Evolutionary conservation across 2,888 invertebrate species (phyloP).

Genomic region (Dione juno): DNA sequence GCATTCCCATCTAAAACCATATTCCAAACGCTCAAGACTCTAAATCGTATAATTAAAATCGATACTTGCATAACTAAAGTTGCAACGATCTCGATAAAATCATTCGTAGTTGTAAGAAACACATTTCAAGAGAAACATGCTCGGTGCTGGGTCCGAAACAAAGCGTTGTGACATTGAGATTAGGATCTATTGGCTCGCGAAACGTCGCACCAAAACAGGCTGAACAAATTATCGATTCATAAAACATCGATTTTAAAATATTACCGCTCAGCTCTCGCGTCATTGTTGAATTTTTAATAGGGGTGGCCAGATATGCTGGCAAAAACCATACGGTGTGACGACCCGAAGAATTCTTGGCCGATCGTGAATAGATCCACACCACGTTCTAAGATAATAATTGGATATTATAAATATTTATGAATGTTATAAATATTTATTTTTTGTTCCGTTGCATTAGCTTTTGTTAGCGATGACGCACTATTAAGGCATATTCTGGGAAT

Average conservation of each 20-base stretch:
- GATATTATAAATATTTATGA: constrained; percentile 38
- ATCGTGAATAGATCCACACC: constrained; percentile 44
- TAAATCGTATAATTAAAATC: constrained; percentile 51
- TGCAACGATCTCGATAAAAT: constrained; percentile 71
- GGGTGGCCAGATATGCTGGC: constrained; percentile 59
- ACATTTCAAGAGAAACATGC: constrained; percentile 81
- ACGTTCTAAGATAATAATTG: constrained; percentile 35
- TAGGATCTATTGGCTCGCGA: constrained; percentile 78
- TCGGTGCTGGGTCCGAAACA: constrained; percentile 78
- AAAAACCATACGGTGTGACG: constrained; percentile 41
- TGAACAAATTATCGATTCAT: constrained; percentile 83
- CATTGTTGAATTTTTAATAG: constrained; percentile 70
- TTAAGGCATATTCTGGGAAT: background rate
- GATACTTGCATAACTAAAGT: constrained; percentile 58
- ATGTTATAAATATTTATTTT: background rate
- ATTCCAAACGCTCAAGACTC: constrained; percentile 49
- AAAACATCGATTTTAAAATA: constrained; percentile 83
- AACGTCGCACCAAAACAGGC: constrained; percentile 80
- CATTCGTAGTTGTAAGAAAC: constrained; percentile 81
- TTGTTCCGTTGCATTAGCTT: background rate
- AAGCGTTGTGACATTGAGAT: constrained; percentile 81
- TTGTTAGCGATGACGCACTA: background rate
- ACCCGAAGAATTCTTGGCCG: constrained; percentile 34
- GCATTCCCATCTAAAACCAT: constrained; percentile 43
- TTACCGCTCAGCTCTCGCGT: constrained; percentile 72